These are phyloP conservation scores for Agrochola lychnidis DNA, from an alignment of 2,888 invertebrate species.

Conservation along the genomic window DNA sequence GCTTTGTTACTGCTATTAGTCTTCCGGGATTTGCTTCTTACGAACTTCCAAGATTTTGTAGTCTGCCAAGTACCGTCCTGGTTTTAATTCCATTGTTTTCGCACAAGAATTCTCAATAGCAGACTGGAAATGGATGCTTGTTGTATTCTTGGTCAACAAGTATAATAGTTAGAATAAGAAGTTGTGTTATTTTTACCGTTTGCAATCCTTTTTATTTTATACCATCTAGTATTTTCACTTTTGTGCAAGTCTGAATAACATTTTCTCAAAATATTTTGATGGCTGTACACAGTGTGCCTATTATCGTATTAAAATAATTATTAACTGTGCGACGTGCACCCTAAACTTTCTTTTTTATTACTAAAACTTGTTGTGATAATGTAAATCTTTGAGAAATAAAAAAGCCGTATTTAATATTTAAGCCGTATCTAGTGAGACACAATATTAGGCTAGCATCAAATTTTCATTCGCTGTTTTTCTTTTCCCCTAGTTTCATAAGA, in stretches of 20 bases:
- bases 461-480: not conserved
- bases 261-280: not conserved
- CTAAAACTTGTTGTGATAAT: not conserved
- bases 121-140: not conserved
- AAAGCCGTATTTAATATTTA: not conserved
- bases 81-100: conserved; percentile 11
- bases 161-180: not conserved
- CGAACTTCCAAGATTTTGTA: conserved; percentile 17
- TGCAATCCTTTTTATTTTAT: not conserved
- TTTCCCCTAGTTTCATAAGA: not conserved
- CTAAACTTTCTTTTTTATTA: not conserved
- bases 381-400: not conserved
- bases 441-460: not conserved
- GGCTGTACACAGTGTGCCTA: not conserved
- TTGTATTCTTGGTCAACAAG: not conserved
- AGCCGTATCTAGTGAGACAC: not conserved
- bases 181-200: not conserved
- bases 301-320: not conserved
- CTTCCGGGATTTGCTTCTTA: conserved; percentile 27
- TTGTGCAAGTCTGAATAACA: not conserved
- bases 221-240: not conserved
- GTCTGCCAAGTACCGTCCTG: not conserved
- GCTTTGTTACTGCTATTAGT: conserved; percentile 23
- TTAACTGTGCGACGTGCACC: not conserved
- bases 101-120: not conserved